Evolutionary conservation across 2,113 vertebrate genomes (phyloP), one percentile per base, ranked within the genome.

Genomic region (Megalops atlanticus): DNA sequence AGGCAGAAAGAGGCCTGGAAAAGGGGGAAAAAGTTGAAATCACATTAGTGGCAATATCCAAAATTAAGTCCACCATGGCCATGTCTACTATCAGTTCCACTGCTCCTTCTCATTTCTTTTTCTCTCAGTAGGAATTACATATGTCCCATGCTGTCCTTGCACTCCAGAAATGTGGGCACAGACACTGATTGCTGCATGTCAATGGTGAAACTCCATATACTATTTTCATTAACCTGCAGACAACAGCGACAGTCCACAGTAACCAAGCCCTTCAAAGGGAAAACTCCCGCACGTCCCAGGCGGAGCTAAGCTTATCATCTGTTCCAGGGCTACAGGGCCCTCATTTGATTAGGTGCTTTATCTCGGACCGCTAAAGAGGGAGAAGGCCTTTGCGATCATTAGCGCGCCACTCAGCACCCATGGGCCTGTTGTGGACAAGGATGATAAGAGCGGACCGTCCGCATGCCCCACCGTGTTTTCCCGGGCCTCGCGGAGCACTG

Each of bases 371-470:
- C 82, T 81, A 83, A 79, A 86, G 82, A 85, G 81, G 76, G 84
- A 76, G 14, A 74, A n/a, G 78, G 78, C 69, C 82, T 70, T 33
- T 40, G 77, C 69, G n/a, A 47, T 81, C 70, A 90, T 91, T 91
- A 89, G 87, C 82, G 89, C 91, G 87, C 87, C 74, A 78, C 75
- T 82, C 80, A 85, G 84, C 76, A 75, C 68, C 85, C 88, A 80
- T 74, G 82, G 82, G 77, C 85, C 83, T 88, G 87, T 85, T 84
- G 84, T 85, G 86, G 83, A 84, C 85, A 86, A 86, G 79, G 38
- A 84, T 89, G 87, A 91, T 90, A 91, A 92, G 89, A 86, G 90
- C 84, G 87, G 89, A 81, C 86, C 91, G 88, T 91, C 87, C 89
- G 87, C 87, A 83, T 88, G 87, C 87, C 81, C 86, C 71, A 69